Evolutionary conservation across 2,113 vertebrate species (phyloP), one percentile per base, ranked within the genome.

Genomic region (Nothocercus julius): DNA sequence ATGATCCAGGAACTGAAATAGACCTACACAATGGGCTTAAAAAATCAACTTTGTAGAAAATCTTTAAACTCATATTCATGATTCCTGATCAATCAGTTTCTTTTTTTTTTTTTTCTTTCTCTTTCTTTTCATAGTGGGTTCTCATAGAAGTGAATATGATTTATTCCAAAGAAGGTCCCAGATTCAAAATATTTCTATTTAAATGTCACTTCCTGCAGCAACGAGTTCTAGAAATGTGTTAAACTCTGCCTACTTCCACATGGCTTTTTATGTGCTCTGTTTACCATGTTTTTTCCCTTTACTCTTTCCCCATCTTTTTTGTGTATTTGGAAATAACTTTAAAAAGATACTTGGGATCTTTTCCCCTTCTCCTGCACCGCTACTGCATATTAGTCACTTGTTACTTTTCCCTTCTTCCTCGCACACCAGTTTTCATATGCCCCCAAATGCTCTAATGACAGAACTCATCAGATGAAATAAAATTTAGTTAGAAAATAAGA

Each of bases 31-130:
- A 47, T 47, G 7, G 25, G 36, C 38, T 40, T 53, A 49, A 91
- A 92, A 97, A 91, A 89, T 47, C 72, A 82, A 72, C 79, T 81
- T 85, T 78, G 7, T 56, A 83, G 49, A 56, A 88, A 72, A 18
- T 34, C 25, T 94, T 87, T 64, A 72, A 84, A 36, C 17, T 86
- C 59, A 19, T 78, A 79, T 56, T 90, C 34, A 22, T 79, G 51
- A 72, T 63, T 89, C 14, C 19, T 47, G 6, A 58, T 28, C 79
- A 17, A 90, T 59, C n/a, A 34, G 36, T 36, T 36, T 36, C 8
- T 67, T 11, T 63, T 70, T 51, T 5, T 17, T 32, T 17, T 28
- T 56, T 72, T 28, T 15, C 24, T 70, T 56, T 83, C 45, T 62
- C 38, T 56, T 68, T 25, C 24, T 3, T 3, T 9, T 5, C 7